Evolutionary conservation across 2,797 vertebrate species (phyloP).

Genomic region (Pangasius krempfi): DNA sequence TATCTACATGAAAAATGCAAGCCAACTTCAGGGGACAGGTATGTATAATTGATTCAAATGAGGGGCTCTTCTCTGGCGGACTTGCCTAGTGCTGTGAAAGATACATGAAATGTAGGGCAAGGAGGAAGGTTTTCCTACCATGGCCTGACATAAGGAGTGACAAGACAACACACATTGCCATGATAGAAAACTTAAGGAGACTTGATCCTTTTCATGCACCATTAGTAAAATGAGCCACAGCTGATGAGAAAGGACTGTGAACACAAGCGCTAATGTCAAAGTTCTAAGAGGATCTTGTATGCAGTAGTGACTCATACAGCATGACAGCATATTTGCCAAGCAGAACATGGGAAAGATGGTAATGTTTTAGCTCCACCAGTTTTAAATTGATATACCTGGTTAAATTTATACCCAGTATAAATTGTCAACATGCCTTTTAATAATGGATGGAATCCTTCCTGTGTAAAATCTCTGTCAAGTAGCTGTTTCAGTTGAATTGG

Average conservation of each 20-base stretch:
- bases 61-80: slow-evolving; percentile 73
- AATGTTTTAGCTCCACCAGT: slow-evolving; percentile 62
- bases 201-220: slow-evolving; percentile 37
- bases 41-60: slow-evolving; percentile 85
- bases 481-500: slow-evolving; percentile 67
- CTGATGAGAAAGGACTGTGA: slow-evolving; percentile 39
- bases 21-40: slow-evolving; percentile 71
- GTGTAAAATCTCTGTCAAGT: slow-evolving; percentile 54
- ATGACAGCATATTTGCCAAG: slow-evolving; percentile 36
- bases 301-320: slow-evolving; percentile 26
- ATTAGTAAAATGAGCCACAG: slow-evolving; percentile 39
- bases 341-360: slow-evolving; percentile 28
- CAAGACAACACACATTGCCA: slow-evolving; percentile 20
- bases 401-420: slow-evolving; percentile 65
- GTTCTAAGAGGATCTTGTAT: slow-evolving; percentile 34
- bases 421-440: slow-evolving; percentile 72
- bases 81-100: slow-evolving; percentile 57
- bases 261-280: slow-evolving; percentile 38
- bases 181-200: slow-evolving; percentile 37
- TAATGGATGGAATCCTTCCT: slow-evolving; percentile 67
- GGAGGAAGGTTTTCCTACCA: slow-evolving; percentile 63
- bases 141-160: slow-evolving; percentile 55
- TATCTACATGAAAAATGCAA: slow-evolving; percentile 79
- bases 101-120: slow-evolving; percentile 55
- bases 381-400: slow-evolving; percentile 63